phyloP scores from a whole-genome alignment of 2,888 invertebrate genomes.

The Drosophila atroscutellata region DNA sequence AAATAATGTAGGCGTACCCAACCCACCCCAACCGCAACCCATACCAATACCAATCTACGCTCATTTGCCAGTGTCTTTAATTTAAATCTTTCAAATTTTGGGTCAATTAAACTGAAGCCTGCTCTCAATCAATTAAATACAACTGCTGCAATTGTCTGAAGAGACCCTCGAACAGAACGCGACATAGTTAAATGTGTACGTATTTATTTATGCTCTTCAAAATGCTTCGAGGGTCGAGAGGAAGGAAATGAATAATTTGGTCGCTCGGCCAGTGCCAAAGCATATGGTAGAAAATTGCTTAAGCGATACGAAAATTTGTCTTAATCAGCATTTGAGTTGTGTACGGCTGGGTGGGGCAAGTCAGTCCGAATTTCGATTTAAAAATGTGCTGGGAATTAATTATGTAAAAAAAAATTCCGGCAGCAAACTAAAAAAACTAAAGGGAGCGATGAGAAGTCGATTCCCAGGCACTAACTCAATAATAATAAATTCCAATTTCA shows the following conservation, averaged over 20 bases:
- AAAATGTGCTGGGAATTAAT: slow-evolving; percentile 34
- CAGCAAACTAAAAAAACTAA: neutral
- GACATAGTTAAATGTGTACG: slow-evolving; percentile 42
- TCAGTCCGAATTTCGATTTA: slow-evolving; percentile 10
- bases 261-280: slow-evolving; percentile 12
- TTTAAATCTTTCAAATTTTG: slow-evolving; percentile 53
- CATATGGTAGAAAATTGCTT: slow-evolving; percentile 21
- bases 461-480: slow-evolving; percentile 15
- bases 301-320: slow-evolving; percentile 63
- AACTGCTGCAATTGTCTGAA: slow-evolving; percentile 67
- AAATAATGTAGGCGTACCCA: neutral
- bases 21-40: neutral
- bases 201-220: slow-evolving; percentile 42
- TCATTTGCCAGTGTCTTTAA: slow-evolving; percentile 47
- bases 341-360: slow-evolving; percentile 8
- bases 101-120: slow-evolving; percentile 73
- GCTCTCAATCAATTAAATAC: slow-evolving; percentile 72
- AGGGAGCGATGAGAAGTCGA: neutral
- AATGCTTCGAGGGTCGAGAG: slow-evolving; percentile 34
- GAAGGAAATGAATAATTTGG: slow-evolving; percentile 74
- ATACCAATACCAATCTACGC: slow-evolving; percentile 1
- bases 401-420: neutral
- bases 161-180: slow-evolving; percentile 43
- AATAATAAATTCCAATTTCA: slow-evolving; percentile 48
- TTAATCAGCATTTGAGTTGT: slow-evolving; percentile 62